These are phyloP conservation scores for Athripsodes cinereus DNA, from an alignment of 2,888 invertebrate species.

Conservation along the genomic window DNA sequence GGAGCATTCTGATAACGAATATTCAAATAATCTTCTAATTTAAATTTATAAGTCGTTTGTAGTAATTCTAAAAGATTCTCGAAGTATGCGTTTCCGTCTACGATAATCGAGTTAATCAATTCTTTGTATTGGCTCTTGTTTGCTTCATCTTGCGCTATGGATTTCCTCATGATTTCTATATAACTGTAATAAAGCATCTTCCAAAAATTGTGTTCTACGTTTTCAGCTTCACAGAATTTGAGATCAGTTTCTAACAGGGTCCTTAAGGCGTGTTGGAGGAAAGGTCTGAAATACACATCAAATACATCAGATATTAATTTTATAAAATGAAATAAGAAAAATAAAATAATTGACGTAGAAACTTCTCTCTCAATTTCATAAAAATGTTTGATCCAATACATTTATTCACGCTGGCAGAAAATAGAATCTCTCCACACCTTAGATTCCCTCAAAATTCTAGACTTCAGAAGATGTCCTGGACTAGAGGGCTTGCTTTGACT, in stretches of 20 bases:
- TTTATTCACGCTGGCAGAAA: too few species aligned
- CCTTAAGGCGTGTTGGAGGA: constrained; percentile 62
- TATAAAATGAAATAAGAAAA: too few species aligned
- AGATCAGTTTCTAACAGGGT: constrained; percentile 69
- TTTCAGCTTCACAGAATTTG: constrained; percentile 80
- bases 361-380: too few species aligned
- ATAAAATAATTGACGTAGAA: too few species aligned
- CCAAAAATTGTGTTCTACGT: constrained; percentile 88
- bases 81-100: constrained; percentile 75
- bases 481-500: too few species aligned
- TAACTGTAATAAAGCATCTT: constrained; percentile 84
- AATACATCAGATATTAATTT: too few species aligned
- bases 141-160: constrained; percentile 53
- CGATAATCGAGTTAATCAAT: constrained; percentile 62
- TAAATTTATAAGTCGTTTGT: constrained; percentile 70
- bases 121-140: constrained; percentile 60
- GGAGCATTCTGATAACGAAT: constrained; percentile 53
- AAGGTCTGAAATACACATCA: constrained; percentile 40
- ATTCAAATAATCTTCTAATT: constrained; percentile 56
- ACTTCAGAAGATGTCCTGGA: too few species aligned
- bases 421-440: too few species aligned
- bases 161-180: constrained; percentile 74
- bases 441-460: too few species aligned
- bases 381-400: too few species aligned
- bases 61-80: constrained; percentile 66